Base-by-base conservation (phyloP, 2,888 invertebrate genomes). In the Eulithis prunata region DNA sequence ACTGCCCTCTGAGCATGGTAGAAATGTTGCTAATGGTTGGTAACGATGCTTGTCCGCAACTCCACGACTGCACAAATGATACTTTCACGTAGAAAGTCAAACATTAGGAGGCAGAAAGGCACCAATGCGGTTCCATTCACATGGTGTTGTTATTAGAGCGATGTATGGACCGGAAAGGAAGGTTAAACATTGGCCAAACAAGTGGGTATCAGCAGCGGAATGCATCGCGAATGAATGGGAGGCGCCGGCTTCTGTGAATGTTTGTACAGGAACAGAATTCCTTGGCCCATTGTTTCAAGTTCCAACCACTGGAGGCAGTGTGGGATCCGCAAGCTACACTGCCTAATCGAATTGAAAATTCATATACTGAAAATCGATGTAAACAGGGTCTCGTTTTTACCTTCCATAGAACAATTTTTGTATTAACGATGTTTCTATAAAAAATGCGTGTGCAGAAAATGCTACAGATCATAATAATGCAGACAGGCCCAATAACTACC, bases 1-100 rank as follows among this genome's bases (percentile, higher is more conserved):
- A 78, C 76, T 75, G 79, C 79, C 82, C 80, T 80, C 78, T 69
- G 75, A 80, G 76, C 77, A 82, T 78, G 76, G 78, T 81, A 85
- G 82, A 83, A 83, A 86, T 86, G 86, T 81, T 83, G 81, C 82
- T 84, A 87, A 84, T 85, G 82, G 81, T 78, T 81, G 78, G 81
- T 82, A 83, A 83, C 80, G 80, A 81, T 81, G 83, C 83, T 84
- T 81, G 80, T 78, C 79, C 78, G 83, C 80, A 78, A 79, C 81
- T 80, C 75, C 77, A 77, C 78, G 78, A 80, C 78, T 79, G 76
- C 81, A 83, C 85, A 86, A 86, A 87, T 84, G 85, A 85, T 86
- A 89, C 89, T 90, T 90, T 89, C 91, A 83, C 86, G 83, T 89
- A 90, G 91, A 90, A 90, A 90, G 90, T 87, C 82, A 85, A 87